Conservation (phyloP, 2,797 vertebrate species). For the Natrix natrix region DNA sequence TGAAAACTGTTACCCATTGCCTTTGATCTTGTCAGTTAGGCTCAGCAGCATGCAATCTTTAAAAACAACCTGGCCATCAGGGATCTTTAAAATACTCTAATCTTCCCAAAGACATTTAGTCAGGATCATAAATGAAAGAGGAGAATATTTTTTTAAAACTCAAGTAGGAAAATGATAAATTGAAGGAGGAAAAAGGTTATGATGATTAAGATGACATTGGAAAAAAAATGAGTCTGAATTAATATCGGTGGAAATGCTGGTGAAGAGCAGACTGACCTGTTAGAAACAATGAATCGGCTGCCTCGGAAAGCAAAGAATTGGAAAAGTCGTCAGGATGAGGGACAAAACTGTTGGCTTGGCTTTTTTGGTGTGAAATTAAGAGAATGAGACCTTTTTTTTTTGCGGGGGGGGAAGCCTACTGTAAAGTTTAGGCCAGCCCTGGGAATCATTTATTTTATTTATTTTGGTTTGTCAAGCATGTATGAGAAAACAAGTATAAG, state of each 20-base stretch:
- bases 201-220: background rate
- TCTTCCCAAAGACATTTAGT: slow-evolving; percentile 13
- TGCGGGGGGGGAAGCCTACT: background rate
- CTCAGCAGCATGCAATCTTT: background rate
- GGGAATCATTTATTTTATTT: background rate
- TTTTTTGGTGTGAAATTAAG: background rate
- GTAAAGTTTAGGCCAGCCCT: background rate
- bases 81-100: slow-evolving; percentile 3
- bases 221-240: slow-evolving; percentile 5
- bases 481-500: no score
- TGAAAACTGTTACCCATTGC: background rate
- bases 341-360: background rate
- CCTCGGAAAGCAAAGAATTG: background rate
- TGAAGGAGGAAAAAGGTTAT: background rate
- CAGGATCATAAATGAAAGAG: background rate
- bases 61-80: background rate
- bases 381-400: background rate
- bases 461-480: no score
- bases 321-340: no score
- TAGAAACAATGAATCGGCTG: background rate
- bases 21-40: slow-evolving; percentile 27
- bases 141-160: background rate
- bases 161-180: background rate
- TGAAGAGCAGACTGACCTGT: background rate
- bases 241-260: background rate